Evolutionary conservation across 2,113 vertebrate genomes (phyloP).

Genomic region (Vulpes ferrilata): DNA sequence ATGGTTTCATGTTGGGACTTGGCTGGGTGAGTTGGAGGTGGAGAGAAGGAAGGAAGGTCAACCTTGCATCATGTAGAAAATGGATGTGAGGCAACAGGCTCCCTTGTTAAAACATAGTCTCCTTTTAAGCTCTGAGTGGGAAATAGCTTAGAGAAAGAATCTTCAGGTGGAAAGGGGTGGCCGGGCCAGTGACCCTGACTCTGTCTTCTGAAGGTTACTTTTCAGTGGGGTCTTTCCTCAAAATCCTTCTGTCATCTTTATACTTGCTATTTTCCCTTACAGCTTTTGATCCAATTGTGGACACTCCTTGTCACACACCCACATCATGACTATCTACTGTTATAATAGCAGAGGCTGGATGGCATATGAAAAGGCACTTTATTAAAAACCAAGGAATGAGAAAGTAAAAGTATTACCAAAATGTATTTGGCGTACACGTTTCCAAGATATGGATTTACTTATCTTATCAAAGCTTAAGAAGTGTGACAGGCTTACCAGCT

Average conservation of each 20-base stretch:
- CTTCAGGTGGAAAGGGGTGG: constrained; percentile 1
- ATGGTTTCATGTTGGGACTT: neutral
- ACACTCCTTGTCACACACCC: neutral
- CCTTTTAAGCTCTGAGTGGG: constrained; percentile 48
- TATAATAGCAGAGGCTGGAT: constrained; percentile 42
- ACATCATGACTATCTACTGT: constrained; percentile 54
- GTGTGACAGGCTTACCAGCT: constrained; percentile 46
- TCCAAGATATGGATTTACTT: constrained; percentile 60
- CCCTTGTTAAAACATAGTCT: neutral
- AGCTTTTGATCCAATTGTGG: constrained; percentile 17
- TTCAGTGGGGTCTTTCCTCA: neutral
- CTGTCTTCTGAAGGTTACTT: constrained; percentile 8
- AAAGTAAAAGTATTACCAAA: constrained; percentile 71
- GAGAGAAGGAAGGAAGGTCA: neutral
- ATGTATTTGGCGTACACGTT: constrained; percentile 52
- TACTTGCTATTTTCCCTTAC: neutral
- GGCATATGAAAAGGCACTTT: constrained; percentile 56
- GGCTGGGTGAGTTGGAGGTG: neutral
- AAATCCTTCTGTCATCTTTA: neutral
- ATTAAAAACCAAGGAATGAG: constrained; percentile 55
- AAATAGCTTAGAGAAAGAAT: constrained; percentile 51
- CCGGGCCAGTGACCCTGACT: neutral
- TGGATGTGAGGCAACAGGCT: neutral
- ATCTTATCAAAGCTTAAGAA: neutral
- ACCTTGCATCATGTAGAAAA: neutral